These are phyloP conservation scores for Heloderma charlesbogerti DNA, from an alignment of 2,113 vertebrate genomes.

Conservation along the genomic window DNA sequence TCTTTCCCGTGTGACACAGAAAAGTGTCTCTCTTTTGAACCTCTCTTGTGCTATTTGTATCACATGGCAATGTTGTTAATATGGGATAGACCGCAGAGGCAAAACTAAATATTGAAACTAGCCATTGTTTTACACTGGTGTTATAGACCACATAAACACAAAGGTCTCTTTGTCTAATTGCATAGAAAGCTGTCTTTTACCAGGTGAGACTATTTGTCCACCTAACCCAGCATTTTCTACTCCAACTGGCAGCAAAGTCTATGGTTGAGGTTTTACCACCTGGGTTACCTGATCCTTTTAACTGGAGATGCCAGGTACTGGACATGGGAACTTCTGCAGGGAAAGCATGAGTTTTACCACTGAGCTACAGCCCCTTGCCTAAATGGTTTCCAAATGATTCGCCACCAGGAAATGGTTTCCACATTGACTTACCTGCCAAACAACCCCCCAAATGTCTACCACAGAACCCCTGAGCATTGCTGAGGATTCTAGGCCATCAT, in stretches of 20 bases:
- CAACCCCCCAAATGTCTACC: too few species aligned
- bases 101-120: not conserved
- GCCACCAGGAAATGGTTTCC: not conserved
- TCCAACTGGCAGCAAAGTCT: too few species aligned
- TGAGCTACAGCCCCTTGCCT: too few species aligned
- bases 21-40: not conserved
- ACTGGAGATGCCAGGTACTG: too few species aligned
- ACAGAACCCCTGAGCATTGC: too few species aligned
- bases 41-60: not conserved
- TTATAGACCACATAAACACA: not conserved
- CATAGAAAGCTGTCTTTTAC: not conserved
- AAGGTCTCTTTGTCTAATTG: not conserved
- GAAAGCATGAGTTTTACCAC: too few species aligned
- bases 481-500: too few species aligned
- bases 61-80: not conserved
- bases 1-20: not conserved
- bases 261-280: too few species aligned
- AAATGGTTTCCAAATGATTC: not conserved
- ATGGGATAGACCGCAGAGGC: not conserved
- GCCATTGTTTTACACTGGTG: not conserved
- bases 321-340: too few species aligned
- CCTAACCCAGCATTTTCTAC: too few species aligned
- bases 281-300: too few species aligned
- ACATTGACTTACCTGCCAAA: too few species aligned
- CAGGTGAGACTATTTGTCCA: not conserved